Percentiles rank a stretch among this genome's conserved stretches.
Conservation (phyloP, 2,888 invertebrate genomes). For the Calameuta filiformis region DNA sequence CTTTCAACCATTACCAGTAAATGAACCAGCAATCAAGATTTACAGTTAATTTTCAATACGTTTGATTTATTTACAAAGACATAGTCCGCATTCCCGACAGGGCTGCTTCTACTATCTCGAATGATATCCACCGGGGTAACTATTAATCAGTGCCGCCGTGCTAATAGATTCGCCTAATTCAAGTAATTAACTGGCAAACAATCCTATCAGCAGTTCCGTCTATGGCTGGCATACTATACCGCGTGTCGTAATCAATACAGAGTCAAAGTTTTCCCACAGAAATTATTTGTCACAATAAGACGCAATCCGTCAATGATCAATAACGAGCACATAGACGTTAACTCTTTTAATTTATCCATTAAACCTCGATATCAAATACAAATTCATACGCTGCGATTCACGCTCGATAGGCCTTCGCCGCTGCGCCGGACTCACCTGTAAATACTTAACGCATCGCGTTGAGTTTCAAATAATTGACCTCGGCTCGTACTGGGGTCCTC, state of each 20-base stretch:
- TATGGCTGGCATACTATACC: neutral
- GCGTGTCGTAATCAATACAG: neutral
- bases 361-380: neutral
- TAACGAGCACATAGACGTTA: neutral
- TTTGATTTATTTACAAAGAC: neutral
- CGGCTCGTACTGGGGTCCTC: neutral
- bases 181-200: neutral
- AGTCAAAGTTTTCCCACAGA: neutral
- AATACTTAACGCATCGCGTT: neutral
- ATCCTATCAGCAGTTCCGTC: neutral
- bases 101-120: neutral
- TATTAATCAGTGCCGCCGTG: neutral
- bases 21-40: neutral
- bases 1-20: neutral
- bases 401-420: neutral
- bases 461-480: neutral
- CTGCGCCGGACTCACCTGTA: neutral
- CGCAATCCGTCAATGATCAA: neutral
- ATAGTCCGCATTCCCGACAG: neutral
- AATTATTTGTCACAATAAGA: neutral
- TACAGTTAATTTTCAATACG: neutral
- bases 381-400: neutral
- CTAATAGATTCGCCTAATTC: slow-evolving; percentile 1
- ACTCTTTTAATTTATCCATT: neutral
- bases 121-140: neutral